Percentiles rank a stretch among this genome's conserved stretches.
Evolutionary conservation across 2,888 invertebrate species (phyloP).

Genomic region (Celastrina argiolus): DNA sequence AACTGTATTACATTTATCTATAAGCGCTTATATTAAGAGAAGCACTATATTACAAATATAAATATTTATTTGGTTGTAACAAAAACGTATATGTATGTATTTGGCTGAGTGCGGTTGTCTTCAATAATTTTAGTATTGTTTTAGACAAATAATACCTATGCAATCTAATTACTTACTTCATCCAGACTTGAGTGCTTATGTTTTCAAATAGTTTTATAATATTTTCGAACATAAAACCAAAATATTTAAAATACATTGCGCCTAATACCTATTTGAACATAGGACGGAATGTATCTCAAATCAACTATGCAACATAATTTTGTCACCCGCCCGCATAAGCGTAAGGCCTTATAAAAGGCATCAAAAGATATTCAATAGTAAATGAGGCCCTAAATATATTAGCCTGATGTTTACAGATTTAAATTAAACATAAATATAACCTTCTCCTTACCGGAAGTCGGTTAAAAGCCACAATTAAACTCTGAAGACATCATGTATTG

Average conservation of each 20-base stretch:
- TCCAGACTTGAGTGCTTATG: not conserved
- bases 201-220: not conserved
- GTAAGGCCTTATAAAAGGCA: not conserved
- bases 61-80: slow-evolving; percentile 19
- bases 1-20: slow-evolving; percentile 3
- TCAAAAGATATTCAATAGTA: not conserved
- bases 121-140: slow-evolving; percentile 14
- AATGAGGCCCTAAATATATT: too few relatives aligned
- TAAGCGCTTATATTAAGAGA: slow-evolving; percentile 6
- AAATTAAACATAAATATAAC: too few relatives aligned
- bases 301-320: not conserved
- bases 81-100: slow-evolving; percentile 32
- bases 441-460: not conserved
- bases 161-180: not conserved
- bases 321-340: not conserved
- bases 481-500: not conserved
- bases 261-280: not conserved
- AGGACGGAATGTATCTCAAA: not conserved
- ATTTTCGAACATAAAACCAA: not conserved
- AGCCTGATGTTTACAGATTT: too few relatives aligned
- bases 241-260: too few relatives aligned
- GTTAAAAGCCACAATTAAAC: not conserved
- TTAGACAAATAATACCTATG: not conserved
- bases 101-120: slow-evolving; percentile 31
- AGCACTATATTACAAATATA: slow-evolving; percentile 18